These are phyloP conservation scores for Oscheius sp. DNA, from an alignment of 2,888 invertebrate species.

Conservation along the genomic window DNA sequence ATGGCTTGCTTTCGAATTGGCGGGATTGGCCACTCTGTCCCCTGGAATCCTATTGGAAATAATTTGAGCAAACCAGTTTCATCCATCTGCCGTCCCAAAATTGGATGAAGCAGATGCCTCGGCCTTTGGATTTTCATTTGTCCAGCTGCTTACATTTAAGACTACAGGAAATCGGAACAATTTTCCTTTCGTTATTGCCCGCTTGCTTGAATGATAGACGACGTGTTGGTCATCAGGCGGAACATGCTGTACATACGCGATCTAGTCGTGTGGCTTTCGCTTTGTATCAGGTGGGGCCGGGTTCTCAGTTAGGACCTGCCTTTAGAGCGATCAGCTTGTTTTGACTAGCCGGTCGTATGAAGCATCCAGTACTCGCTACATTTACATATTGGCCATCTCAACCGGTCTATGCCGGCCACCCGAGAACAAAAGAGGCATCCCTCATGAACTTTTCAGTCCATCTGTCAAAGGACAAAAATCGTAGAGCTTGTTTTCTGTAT, in stretches of 20 bases:
- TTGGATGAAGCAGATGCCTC: background rate
- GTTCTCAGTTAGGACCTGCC: conserved; percentile 26
- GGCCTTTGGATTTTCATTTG: background rate
- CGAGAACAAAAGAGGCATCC: background rate
- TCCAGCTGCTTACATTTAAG: background rate
- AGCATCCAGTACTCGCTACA: conserved; percentile 29
- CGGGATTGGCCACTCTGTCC: too few species aligned
- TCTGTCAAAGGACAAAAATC: background rate
- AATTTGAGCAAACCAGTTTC: conserved; percentile 17
- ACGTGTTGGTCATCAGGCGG: background rate
- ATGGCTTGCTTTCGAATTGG: too few species aligned
- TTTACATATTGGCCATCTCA: conserved; percentile 24
- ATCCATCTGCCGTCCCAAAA: background rate
- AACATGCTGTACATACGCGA: background rate
- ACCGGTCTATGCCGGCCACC: conserved; percentile 9
- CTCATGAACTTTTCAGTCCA: background rate
- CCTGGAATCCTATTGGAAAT: background rate
- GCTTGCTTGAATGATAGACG: background rate
- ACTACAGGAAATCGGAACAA: background rate
- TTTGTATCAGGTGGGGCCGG: conserved; percentile 21
- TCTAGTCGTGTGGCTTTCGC: conserved; percentile 5
- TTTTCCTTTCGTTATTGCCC: background rate
- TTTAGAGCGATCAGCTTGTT: conserved; percentile 20
- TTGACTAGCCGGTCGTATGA: conserved; percentile 23
- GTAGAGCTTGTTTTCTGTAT: background rate